Evolutionary conservation across 2,797 vertebrate species (phyloP).

Genomic region (Okamejei kenojei): DNA sequence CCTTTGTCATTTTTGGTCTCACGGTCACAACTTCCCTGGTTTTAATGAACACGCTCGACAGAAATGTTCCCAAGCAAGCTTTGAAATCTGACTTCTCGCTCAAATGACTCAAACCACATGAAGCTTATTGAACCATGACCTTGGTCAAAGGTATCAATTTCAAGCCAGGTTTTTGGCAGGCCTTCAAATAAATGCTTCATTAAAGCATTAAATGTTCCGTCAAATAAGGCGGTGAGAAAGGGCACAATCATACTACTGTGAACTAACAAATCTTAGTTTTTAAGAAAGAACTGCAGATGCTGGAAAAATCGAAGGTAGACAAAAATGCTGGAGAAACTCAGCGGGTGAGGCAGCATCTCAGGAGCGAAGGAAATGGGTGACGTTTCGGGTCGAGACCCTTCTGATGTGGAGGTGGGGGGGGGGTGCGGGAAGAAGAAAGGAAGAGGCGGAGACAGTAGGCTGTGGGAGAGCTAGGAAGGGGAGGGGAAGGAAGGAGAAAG

Average conservation of each 20-base stretch:
- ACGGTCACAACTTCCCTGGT: neutral
- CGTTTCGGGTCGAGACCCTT: too few species aligned
- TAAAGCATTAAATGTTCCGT: neutral
- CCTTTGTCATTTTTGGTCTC: neutral
- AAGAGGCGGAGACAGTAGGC: too few species aligned
- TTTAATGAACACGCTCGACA: neutral
- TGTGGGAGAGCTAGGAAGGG: too few species aligned
- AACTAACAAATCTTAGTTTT: neutral
- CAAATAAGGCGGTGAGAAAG: neutral
- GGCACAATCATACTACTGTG: neutral
- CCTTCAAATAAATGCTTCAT: neutral
- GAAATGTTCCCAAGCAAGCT: neutral
- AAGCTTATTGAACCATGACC: neutral
- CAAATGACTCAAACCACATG: neutral
- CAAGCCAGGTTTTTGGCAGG: neutral
- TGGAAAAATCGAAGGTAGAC: too few species aligned
- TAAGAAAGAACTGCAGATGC: too few species aligned
- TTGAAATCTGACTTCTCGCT: neutral
- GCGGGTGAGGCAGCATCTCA: too few species aligned
- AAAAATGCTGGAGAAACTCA: too few species aligned
- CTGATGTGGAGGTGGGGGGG: too few species aligned
- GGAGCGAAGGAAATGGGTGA: too few species aligned
- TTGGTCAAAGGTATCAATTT: neutral
- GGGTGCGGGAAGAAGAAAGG: too few species aligned
- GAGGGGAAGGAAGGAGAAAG: too few species aligned